Evolutionary conservation across 2,888 invertebrate genomes (phyloP).

Genomic region (Isoperla grammatica): DNA sequence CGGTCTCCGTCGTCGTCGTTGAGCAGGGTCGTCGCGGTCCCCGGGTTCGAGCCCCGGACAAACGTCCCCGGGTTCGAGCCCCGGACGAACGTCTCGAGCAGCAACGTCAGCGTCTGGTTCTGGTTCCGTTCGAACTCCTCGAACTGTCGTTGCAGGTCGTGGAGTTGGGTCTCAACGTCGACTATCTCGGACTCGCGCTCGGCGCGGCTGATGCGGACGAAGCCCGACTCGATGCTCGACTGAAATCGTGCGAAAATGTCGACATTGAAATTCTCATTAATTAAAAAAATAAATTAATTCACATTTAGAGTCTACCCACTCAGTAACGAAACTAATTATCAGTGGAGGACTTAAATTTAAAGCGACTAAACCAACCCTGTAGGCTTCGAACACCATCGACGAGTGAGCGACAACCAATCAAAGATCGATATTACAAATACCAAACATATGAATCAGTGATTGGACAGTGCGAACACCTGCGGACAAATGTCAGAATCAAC

Average conservation of each 20-base stretch:
- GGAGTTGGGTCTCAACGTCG: conserved; percentile 7
- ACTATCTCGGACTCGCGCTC: background rate
- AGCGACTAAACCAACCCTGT: no score
- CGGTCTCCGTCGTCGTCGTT: conserved; percentile 5
- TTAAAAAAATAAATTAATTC: no score
- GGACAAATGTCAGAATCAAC: no score
- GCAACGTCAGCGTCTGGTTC: conserved; percentile 15
- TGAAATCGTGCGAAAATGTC: background rate
- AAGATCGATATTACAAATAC: no score
- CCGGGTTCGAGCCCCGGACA: background rate
- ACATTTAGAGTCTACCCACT: no score
- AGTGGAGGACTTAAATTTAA: no score
- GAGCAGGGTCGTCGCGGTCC: background rate
- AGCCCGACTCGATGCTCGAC: conserved; percentile 3
- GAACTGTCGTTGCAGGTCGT: conserved; percentile 5
- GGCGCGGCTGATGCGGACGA: background rate
- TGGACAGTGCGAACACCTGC: no score
- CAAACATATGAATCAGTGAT: no score
- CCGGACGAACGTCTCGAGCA: background rate
- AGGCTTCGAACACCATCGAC: no score
- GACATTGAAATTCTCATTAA: no score
- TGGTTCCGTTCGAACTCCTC: conserved; percentile 6
- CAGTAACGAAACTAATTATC: no score
- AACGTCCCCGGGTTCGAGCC: background rate
- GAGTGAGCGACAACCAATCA: no score